Conservation (phyloP, 1,140 invertebrate species). For the Nephila pilipes region DNA sequence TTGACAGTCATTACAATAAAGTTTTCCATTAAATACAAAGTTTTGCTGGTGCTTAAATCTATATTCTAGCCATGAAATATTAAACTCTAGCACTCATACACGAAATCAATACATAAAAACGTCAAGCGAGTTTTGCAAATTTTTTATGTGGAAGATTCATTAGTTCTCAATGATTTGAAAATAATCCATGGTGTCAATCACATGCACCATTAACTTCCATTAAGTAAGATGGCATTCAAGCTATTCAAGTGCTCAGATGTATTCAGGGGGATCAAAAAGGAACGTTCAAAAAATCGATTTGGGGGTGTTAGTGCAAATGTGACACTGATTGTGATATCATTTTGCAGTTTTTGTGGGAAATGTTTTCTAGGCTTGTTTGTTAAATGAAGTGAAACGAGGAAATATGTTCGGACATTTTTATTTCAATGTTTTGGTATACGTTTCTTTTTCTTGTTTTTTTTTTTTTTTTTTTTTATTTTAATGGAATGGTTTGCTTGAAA, state of each 20-base stretch:
- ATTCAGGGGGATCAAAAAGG: neutral
- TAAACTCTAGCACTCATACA: neutral
- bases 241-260: neutral
- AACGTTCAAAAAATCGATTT: slow-evolving; percentile 21
- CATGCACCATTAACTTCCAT: slow-evolving; percentile 61
- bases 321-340: slow-evolving; percentile 51
- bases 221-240: neutral
- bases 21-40: neutral
- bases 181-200: slow-evolving; percentile 68
- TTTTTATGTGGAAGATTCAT: slow-evolving; percentile 41
- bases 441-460: too few species aligned
- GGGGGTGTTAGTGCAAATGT: slow-evolving; percentile 8
- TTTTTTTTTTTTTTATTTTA: neutral
- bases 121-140: neutral
- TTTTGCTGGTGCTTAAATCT: neutral
- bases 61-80: neutral
- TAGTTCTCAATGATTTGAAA: slow-evolving; percentile 65
- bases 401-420: neutral
- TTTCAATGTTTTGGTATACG: neutral
- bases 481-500: too few species aligned
- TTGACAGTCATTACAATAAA: neutral
- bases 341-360: slow-evolving; percentile 43
- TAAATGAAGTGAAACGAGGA: slow-evolving; percentile 41
- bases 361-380: neutral
- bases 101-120: neutral